Conservation (phyloP, 2,113 vertebrate species). For the Paradoxurus hermaphroditus region DNA sequence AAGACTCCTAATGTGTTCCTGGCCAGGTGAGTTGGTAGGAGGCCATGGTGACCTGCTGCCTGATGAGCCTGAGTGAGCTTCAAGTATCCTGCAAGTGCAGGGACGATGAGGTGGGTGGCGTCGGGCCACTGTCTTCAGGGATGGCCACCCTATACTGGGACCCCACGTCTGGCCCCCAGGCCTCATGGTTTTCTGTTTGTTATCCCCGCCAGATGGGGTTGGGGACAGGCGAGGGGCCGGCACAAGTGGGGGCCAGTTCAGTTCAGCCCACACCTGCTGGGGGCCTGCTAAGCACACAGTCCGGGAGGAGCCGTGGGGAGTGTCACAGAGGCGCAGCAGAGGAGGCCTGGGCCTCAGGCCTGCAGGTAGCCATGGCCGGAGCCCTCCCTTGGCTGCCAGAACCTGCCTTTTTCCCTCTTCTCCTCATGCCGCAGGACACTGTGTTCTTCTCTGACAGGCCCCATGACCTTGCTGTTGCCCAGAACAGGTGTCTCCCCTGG, state of each 20-base stretch:
- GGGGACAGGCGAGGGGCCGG: not conserved
- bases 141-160: not conserved
- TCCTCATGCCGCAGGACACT: not conserved
- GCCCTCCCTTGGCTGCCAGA: not conserved
- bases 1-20: not conserved
- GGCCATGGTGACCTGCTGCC: not conserved
- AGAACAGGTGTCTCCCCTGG: not conserved
- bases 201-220: not conserved
- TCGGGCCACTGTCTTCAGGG: not conserved
- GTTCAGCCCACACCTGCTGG: not conserved
- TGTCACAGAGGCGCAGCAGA: not conserved
- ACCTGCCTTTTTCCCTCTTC: not conserved
- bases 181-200: not conserved
- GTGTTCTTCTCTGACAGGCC: conserved; percentile 33
- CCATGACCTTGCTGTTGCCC: not conserved
- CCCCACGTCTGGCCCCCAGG: not conserved
- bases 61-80: not conserved
- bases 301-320: not conserved
- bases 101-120: not conserved
- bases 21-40: not conserved
- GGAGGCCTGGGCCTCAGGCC: not conserved
- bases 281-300: not conserved
- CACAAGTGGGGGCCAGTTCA: not conserved
- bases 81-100: not conserved
- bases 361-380: not conserved